phyloP scores from a whole-genome alignment of 53 echinoderm and acorn worm genomes.

The Luidia sarsii region DNA sequence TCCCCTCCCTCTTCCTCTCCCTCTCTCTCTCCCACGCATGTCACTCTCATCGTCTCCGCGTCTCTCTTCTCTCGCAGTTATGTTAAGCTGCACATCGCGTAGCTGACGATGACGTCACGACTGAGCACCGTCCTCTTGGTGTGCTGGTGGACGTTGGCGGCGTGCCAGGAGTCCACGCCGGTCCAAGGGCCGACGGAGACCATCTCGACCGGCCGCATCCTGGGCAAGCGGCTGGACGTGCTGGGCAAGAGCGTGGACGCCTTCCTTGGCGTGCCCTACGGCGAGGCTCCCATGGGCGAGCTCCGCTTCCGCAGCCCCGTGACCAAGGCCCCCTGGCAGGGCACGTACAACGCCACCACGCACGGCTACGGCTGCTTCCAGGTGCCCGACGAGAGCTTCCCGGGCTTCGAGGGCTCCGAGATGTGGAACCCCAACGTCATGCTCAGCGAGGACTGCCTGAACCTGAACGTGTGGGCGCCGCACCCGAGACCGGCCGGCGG shows the following conservation, averaged over 20 bases:
- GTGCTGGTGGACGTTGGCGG: slow-evolving; percentile 17
- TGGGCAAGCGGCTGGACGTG: slow-evolving; percentile 69
- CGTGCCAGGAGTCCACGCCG: neutral
- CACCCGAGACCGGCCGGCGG: slow-evolving; percentile 78
- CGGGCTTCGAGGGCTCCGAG: slow-evolving; percentile 62
- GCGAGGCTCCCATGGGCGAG: slow-evolving; percentile 12
- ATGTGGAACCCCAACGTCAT: slow-evolving; percentile 87
- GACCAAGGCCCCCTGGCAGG: slow-evolving; percentile 60
- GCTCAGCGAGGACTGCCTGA: slow-evolving; percentile 84
- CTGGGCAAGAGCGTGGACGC: slow-evolving; percentile 68
- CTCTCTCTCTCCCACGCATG: too few species aligned
- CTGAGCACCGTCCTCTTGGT: neutral
- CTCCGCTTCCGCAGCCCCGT: slow-evolving; percentile 52
- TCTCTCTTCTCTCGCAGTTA: too few species aligned
- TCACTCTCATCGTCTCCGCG: too few species aligned
- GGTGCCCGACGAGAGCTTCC: slow-evolving; percentile 68
- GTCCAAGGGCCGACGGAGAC: slow-evolving; percentile 10
- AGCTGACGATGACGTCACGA: slow-evolving; percentile 1
- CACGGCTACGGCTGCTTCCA: slow-evolving; percentile 74
- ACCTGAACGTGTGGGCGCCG: slow-evolving; percentile 90
- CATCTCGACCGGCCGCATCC: slow-evolving; percentile 48
- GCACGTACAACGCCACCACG: slow-evolving; percentile 71
- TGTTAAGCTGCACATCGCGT: too few species aligned
- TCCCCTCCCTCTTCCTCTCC: too few species aligned
- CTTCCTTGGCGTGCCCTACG: slow-evolving; percentile 84